A percentile compares a stretch with the other conserved stretches of the same genome.
Evolutionary conservation across 2,888 invertebrate genomes (phyloP).

Genomic region (Coelinius sp.): DNA sequence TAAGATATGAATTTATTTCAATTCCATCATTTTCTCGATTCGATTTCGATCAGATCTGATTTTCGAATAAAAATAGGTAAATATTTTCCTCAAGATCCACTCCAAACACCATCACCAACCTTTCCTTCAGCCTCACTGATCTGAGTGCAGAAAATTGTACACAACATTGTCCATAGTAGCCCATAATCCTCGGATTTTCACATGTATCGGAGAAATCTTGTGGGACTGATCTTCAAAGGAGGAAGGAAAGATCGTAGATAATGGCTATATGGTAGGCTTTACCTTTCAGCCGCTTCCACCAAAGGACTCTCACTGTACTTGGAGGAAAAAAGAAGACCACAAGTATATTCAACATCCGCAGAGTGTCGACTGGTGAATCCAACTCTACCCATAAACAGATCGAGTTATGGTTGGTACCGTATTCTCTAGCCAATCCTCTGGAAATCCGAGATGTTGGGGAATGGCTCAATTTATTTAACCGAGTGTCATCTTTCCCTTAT

Average conservation of each 20-base stretch:
- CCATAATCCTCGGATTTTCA: slow-evolving; percentile 26
- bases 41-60: neutral
- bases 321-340: slow-evolving; percentile 30
- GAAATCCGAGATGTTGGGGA: slow-evolving; percentile 32
- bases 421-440: neutral
- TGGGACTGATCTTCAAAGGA: slow-evolving; percentile 19
- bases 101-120: slow-evolving; percentile 51
- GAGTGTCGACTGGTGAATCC: slow-evolving; percentile 30
- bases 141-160: slow-evolving; percentile 56
- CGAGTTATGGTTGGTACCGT: slow-evolving; percentile 14
- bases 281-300: slow-evolving; percentile 49
- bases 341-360: slow-evolving; percentile 22
- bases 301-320: slow-evolving; percentile 42
- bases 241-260: slow-evolving; percentile 21
- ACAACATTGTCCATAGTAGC: slow-evolving; percentile 45
- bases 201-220: slow-evolving; percentile 20
- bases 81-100: neutral
- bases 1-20: neutral
- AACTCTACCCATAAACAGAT: slow-evolving; percentile 11
- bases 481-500: neutral
- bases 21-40: neutral
- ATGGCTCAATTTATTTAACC: slow-evolving; percentile 30
- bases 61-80: neutral
- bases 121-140: slow-evolving; percentile 57
- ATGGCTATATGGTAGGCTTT: slow-evolving; percentile 40